A percentile compares a stretch with the other conserved stretches of the same genome.
Conservation (phyloP, 2,888 invertebrate genomes). For the Ernsta delagoae region DNA sequence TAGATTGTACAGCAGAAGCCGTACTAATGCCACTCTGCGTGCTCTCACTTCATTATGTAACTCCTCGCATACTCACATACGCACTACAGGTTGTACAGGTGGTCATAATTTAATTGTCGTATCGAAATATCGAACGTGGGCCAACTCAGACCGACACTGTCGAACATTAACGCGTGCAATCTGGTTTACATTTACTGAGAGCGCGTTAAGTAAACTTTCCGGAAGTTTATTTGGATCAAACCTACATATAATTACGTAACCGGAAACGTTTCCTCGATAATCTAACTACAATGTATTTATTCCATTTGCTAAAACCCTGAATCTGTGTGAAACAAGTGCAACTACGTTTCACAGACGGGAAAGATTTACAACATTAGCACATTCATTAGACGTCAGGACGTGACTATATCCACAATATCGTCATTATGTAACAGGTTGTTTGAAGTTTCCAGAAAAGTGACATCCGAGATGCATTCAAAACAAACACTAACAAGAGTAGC, state of each 20-base stretch:
- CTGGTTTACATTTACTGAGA: constrained; percentile 19
- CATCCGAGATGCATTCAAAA: constrained; percentile 30
- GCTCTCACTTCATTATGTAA: constrained; percentile 31
- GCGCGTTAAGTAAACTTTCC: constrained; percentile 10
- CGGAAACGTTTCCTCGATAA: constrained; percentile 19
- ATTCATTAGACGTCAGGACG: not conserved
- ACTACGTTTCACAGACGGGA: not conserved
- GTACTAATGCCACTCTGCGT: constrained; percentile 12
- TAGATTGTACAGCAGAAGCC: constrained; percentile 12
- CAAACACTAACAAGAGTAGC: constrained; percentile 22
- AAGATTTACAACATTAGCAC: not conserved
- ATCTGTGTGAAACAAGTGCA: not conserved
- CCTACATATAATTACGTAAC: constrained; percentile 16
- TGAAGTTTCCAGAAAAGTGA: constrained; percentile 22
- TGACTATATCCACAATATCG: constrained; percentile 2
- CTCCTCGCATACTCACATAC: constrained; percentile 18
- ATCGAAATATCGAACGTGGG: constrained; percentile 38
- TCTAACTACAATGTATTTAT: not conserved
- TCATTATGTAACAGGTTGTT: constrained; percentile 21
- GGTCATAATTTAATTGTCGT: constrained; percentile 57
- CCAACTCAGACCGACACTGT: constrained; percentile 1
- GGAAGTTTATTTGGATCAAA: constrained; percentile 27
- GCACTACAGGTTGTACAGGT: constrained; percentile 43
- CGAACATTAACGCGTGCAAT: constrained; percentile 19
- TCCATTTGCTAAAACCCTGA: not conserved